Conservation (phyloP, 2,113 vertebrate species). For the Nansenia antarctica region DNA sequence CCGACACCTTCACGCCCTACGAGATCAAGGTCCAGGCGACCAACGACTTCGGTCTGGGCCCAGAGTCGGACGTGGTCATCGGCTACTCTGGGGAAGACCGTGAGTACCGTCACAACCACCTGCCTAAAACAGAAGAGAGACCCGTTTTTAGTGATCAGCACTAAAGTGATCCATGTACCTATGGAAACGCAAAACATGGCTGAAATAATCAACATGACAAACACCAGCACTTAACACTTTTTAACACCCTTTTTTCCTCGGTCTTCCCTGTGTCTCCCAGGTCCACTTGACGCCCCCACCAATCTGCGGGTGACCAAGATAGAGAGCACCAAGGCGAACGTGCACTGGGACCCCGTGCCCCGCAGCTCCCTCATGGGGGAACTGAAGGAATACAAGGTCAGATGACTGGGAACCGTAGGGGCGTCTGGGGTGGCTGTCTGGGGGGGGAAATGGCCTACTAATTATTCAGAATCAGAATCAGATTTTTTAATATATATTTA, state of each 20-base stretch:
- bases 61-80: conserved; percentile 85
- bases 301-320: conserved; percentile 86
- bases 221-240: too few relatives aligned
- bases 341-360: conserved; percentile 88
- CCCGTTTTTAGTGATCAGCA: too few relatives aligned
- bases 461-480: too few relatives aligned
- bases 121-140: not conserved
- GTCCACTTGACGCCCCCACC: conserved; percentile 87
- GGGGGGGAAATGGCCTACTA: too few relatives aligned
- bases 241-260: not conserved
- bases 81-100: conserved; percentile 97
- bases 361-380: conserved; percentile 87
- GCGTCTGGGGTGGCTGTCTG: too few relatives aligned
- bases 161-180: too few relatives aligned
- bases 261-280: conserved; percentile 60
- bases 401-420: conserved; percentile 38
- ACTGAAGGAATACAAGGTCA: conserved; percentile 94
- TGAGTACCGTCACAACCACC: conserved; percentile 73
- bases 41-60: conserved; percentile 91
- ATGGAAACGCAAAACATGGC: too few relatives aligned
- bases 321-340: conserved; percentile 85
- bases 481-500: too few relatives aligned
- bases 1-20: conserved; percentile 91
- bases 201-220: too few relatives aligned
- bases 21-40: conserved; percentile 94